These are phyloP conservation scores for Gnathonemus longibarbis DNA, from an alignment of 2,113 vertebrate species.

Conservation along the genomic window DNA sequence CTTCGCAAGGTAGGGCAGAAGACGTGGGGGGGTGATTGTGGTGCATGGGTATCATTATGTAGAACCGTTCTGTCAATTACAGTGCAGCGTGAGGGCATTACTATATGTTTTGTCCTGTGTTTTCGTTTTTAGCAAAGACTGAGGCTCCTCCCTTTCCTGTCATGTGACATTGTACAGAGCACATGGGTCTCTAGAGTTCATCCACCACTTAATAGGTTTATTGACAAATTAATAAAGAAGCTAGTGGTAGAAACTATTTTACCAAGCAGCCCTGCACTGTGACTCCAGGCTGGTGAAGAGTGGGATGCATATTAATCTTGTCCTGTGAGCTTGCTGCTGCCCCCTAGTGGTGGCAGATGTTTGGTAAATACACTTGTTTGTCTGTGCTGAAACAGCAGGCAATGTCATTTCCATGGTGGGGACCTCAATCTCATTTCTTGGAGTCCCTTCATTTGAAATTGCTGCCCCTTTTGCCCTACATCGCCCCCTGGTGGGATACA, in stretches of 20 bases:
- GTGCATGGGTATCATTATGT: not conserved
- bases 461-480: not conserved
- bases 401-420: not conserved
- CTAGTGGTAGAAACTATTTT: not conserved
- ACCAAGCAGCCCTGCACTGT: not conserved
- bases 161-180: not conserved
- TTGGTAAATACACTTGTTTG: not conserved
- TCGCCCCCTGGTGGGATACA: not conserved
- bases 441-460: not conserved
- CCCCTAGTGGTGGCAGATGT: not conserved
- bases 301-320: not conserved
- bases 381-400: not conserved
- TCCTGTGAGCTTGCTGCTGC: not conserved
- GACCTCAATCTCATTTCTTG: not conserved
- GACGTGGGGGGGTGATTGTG: not conserved
- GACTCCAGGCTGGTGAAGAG: not conserved
- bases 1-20: constrained; percentile 80
- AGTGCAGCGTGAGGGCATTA: not conserved
- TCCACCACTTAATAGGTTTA: not conserved
- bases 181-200: not conserved
- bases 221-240: not conserved
- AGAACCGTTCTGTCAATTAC: not conserved
- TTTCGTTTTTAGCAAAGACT: not conserved
- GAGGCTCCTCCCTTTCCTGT: not conserved
- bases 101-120: not conserved